A percentile compares a stretch with the other conserved stretches of the same genome.
These are phyloP conservation scores for Pollenia labialis DNA, from an alignment of 2,888 invertebrate genomes.

Conservation along the genomic window DNA sequence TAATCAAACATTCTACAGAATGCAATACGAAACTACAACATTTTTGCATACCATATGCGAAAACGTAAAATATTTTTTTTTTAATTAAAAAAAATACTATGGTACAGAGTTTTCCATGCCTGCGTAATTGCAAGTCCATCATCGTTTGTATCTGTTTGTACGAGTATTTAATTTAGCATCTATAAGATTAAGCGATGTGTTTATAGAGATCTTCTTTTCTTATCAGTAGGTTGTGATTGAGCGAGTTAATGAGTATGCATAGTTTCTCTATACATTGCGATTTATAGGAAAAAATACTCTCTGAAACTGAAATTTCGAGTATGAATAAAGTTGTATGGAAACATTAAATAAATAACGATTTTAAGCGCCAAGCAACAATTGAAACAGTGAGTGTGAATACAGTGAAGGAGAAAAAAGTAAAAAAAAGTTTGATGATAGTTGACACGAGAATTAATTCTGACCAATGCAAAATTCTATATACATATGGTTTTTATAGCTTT, in stretches of 20 bases:
- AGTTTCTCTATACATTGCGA: background rate
- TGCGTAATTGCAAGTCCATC: no score
- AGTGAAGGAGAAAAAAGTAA: no score
- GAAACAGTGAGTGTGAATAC: background rate
- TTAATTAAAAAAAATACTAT: background rate
- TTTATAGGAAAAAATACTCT: background rate
- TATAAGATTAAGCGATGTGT: conserved; percentile 17
- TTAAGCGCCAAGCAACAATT: conserved; percentile 6
- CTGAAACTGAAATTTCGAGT: background rate
- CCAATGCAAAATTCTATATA: no score
- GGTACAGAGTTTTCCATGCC: no score
- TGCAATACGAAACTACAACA: no score
- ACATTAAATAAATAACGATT: background rate
- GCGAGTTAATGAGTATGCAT: background rate
- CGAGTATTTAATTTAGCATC: conserved; percentile 5
- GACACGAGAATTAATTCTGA: no score
- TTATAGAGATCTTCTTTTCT: conserved; percentile 19
- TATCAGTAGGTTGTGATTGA: conserved; percentile 10
- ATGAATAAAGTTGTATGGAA: background rate
- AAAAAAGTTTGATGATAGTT: no score
- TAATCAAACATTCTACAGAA: no score
- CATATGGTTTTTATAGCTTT: no score
- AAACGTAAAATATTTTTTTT: background rate
- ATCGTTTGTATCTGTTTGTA: background rate
- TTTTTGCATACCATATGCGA: no score